Evolutionary conservation across 2,797 vertebrate genomes (phyloP), one percentile per base, ranked within the genome.

Genomic region (Limnodromus scolopaceus): DNA sequence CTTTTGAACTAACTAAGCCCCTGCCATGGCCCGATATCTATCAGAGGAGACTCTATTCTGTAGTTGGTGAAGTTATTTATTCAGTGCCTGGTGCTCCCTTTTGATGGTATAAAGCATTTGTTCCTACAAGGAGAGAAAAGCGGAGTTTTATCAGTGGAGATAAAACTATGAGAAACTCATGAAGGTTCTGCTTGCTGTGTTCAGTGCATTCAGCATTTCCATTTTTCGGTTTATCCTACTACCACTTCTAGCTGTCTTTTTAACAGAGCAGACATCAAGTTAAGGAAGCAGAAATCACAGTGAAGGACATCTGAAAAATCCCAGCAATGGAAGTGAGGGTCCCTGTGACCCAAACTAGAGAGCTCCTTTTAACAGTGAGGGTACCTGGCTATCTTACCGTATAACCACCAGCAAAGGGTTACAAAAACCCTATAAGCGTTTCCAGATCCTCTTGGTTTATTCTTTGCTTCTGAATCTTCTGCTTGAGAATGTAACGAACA

Each of bases 151-250:
- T 58, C 51, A n/a, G 25, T 23, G 70, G 54, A 51, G 68, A 82
- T 55, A 71, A 82, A 94, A 45, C 15, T n/a, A 17, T 25, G 55
- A 64, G 72, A 58, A 89, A 71, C 22, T 83, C 63, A 69, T 1
- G 13, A 36, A 70, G 23, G n/a, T 51, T 89, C 20, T 81, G 8
- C 85, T 92, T 95, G 75, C 27, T 88, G 9, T 74, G 54, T 83
- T 91, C 94, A 77, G 38, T 34, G 90, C 51, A 27, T 80, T 77
- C 48, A 77, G 38, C 65, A 57, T 89, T 97, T 96, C 71, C 66
- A 75, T 93, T 93, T 91, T 86, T 69, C 57, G 79, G 38, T 75
- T 94, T 92, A 71, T 69, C 79, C 84, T 63, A 64, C 64, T 94
- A 68, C 75, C 45, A 20, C 36, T 88, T 89, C 27, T 36, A 71